A percentile compares a stretch with the other conserved stretches of the same genome.
Conservation (phyloP, 1,140 invertebrate genomes). For the Lordiphosa clarofinis region DNA sequence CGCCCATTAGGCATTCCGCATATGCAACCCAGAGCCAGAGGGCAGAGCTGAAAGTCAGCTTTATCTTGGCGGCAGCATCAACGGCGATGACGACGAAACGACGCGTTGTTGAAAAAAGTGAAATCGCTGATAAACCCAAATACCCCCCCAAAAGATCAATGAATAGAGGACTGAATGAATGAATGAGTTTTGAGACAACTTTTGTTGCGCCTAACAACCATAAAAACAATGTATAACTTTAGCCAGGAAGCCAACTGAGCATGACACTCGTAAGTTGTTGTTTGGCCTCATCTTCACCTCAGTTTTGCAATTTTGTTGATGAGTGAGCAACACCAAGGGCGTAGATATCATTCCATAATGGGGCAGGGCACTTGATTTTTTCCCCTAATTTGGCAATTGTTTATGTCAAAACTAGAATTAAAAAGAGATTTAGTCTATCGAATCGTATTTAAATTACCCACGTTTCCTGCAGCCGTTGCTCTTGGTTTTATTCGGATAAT, state of each 20-base stretch:
- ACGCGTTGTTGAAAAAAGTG: conserved; percentile 61
- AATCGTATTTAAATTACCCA: no score
- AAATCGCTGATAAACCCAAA: conserved; percentile 68
- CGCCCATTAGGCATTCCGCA: conserved; percentile 31
- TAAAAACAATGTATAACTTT: conserved; percentile 23
- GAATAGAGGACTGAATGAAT: conserved; percentile 27
- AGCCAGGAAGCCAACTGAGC: conserved; percentile 33
- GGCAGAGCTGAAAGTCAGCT: conserved; percentile 11
- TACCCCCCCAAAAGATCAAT: conserved; percentile 19
- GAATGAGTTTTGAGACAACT: conserved; percentile 19
- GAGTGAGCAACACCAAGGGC: no score
- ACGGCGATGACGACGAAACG: conserved; percentile 18
- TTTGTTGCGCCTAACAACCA: conserved; percentile 21
- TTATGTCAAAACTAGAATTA: no score
- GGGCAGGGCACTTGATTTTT: no score
- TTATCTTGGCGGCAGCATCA: conserved; percentile 36
- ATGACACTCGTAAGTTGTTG: conserved; percentile 55
- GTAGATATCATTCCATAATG: no score
- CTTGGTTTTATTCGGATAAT: no score
- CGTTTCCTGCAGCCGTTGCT: no score
- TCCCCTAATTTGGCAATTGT: no score
- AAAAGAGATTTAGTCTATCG: no score
- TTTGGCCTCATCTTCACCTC: conserved; percentile 8
- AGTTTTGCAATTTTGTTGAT: conserved; percentile 44
- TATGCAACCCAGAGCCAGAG: conserved; percentile 1